A percentile compares a stretch with the other conserved stretches of the same genome.
phyloP scores from a whole-genome alignment of 2,888 invertebrate genomes.

The Macrophya alboannulata region DNA sequence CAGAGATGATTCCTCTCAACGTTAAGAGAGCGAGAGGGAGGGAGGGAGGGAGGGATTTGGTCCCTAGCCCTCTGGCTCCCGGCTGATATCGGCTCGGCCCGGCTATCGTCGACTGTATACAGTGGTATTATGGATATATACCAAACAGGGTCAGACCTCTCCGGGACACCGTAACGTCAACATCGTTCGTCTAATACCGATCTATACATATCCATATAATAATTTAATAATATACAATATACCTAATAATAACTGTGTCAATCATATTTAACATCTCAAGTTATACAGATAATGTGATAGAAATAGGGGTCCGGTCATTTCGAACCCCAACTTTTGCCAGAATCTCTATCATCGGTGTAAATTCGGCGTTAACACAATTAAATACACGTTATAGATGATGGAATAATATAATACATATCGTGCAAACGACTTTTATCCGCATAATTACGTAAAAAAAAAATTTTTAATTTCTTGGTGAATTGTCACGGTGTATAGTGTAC shows the following conservation, averaged over 20 bases:
- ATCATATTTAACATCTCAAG: not conserved
- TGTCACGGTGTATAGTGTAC: not conserved
- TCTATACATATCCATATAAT: conserved; percentile 3
- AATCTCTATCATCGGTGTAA: not conserved
- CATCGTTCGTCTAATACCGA: conserved; percentile 3
- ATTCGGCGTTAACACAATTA: too few species aligned
- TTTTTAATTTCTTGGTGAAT: not conserved
- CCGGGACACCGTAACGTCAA: conserved; percentile 47
- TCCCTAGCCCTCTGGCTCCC: conserved; percentile 33
- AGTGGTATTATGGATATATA: conserved; percentile 18
- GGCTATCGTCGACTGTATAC: conserved; percentile 40
- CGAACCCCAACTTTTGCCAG: not conserved
- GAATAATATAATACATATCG: not conserved
- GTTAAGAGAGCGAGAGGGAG: not conserved
- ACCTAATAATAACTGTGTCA: not conserved
- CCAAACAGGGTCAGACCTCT: conserved; percentile 42
- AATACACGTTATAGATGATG: too few species aligned
- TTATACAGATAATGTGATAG: not conserved
- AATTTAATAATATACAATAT: not conserved
- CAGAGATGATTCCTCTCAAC: not conserved
- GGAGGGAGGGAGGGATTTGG: conserved; percentile 24
- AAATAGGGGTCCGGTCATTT: not conserved
- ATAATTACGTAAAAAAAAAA: not conserved
- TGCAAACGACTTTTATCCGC: not conserved
- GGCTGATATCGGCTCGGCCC: conserved; percentile 48